Evolutionary conservation across 2,888 invertebrate species (phyloP).

Genomic region (Panzeria rudis): DNA sequence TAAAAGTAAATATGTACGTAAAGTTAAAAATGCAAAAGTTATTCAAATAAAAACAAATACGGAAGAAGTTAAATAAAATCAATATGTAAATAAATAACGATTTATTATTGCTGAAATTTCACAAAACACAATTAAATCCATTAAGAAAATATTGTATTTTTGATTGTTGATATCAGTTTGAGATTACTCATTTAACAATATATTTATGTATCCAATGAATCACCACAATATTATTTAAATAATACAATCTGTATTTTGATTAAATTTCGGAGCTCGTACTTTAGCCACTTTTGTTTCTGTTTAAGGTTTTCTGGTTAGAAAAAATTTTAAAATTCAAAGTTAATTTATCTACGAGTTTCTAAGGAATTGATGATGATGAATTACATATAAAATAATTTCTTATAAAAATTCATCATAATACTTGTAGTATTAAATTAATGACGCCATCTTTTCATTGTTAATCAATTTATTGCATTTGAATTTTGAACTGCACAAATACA

Average conservation of each 20-base stretch:
- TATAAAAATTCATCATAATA: neutral
- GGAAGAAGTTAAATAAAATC: neutral
- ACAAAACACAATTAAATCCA: neutral
- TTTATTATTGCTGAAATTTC: neutral
- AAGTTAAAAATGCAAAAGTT: neutral
- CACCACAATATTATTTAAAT: neutral
- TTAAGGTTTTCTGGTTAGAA: conserved; percentile 13
- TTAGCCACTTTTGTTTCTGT: conserved; percentile 10
- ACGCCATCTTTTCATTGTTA: conserved; percentile 7
- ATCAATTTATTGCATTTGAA: conserved; percentile 13
- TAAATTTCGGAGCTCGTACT: neutral
- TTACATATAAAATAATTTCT: conserved; percentile 6
- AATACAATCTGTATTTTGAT: neutral
- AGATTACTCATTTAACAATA: conserved; percentile 11
- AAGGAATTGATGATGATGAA: conserved; percentile 30
- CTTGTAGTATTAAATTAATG: conserved; percentile 8
- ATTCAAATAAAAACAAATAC: neutral
- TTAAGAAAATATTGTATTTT: neutral
- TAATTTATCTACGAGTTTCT: conserved; percentile 50
- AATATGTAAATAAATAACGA: neutral
- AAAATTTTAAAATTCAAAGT: conserved; percentile 18
- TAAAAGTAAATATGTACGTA: too few relatives aligned
- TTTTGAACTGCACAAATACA: conserved; percentile 1
- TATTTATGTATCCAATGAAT: too few relatives aligned
- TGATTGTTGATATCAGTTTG: neutral